These are phyloP conservation scores for Beris chalybata DNA, from an alignment of 2,888 invertebrate species.

Conservation along the genomic window DNA sequence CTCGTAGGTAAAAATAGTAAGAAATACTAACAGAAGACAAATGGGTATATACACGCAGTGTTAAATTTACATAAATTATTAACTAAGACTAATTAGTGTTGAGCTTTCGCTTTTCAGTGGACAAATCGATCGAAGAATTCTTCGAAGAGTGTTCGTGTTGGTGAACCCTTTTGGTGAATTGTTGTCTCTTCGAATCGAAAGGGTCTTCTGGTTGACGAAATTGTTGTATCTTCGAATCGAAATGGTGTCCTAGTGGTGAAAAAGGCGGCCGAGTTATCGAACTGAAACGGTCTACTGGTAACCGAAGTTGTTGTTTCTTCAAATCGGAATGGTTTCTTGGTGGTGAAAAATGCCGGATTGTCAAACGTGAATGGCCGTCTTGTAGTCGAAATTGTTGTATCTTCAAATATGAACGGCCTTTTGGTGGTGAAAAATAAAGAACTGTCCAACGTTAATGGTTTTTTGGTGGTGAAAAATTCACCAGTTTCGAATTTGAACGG, in stretches of 20 bases:
- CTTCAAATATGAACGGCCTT: not conserved
- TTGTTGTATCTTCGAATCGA: not conserved
- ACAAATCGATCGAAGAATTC: slow-evolving; percentile 11
- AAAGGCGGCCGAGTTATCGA: not conserved
- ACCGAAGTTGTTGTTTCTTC: not conserved
- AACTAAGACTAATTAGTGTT: too few species aligned
- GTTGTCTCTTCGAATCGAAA: slow-evolving; percentile 6
- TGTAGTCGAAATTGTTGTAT: slow-evolving; percentile 9
- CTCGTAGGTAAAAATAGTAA: too few species aligned
- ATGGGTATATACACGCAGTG: too few species aligned
- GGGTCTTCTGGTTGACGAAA: not conserved
- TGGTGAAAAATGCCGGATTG: not conserved
- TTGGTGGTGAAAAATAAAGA: not conserved
- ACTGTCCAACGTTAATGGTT: not conserved
- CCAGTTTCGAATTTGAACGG: not conserved
- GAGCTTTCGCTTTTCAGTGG: not conserved
- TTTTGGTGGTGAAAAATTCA: not conserved
- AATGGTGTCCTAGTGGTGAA: not conserved
- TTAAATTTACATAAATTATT: too few species aligned
- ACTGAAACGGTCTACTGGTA: not conserved
- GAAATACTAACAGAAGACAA: too few species aligned
- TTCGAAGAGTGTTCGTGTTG: not conserved
- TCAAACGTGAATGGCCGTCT: not conserved
- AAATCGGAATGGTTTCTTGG: not conserved
- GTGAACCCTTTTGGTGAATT: not conserved